Percentiles rank a stretch among this genome's conserved stretches.
Conservation (phyloP, 2,888 invertebrate genomes). For the Tipula helvola region DNA sequence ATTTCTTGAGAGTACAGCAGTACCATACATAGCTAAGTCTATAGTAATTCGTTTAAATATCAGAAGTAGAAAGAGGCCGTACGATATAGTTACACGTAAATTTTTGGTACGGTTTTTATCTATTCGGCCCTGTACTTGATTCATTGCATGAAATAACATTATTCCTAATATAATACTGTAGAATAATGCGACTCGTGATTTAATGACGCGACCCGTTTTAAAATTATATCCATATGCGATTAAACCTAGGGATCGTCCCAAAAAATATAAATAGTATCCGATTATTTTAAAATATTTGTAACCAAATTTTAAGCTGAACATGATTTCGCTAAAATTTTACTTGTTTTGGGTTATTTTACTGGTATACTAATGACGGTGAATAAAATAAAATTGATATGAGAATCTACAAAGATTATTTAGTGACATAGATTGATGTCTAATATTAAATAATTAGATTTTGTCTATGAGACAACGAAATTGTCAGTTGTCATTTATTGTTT, state of each 20-base stretch:
- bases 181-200: neutral
- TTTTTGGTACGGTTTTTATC: too few species aligned
- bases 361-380: too few species aligned
- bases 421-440: too few species aligned
- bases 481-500: too few species aligned
- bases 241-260: neutral
- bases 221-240: neutral
- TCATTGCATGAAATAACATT: neutral
- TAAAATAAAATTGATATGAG: too few species aligned
- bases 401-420: too few species aligned
- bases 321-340: too few species aligned
- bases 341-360: too few species aligned
- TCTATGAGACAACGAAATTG: too few species aligned
- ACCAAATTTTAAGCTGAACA: neutral
- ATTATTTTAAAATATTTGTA: neutral
- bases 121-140: neutral
- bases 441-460: too few species aligned
- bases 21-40: neutral
- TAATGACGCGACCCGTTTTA: neutral
- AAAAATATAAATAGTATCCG: neutral
- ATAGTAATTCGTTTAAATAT: neutral
- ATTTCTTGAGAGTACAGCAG: neutral
- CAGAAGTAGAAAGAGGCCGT: neutral
- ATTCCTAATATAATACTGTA: neutral
- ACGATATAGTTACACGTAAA: neutral